These are phyloP conservation scores for Amitus sp. DNA, from an alignment of 2,888 invertebrate genomes.

Conservation along the genomic window DNA sequence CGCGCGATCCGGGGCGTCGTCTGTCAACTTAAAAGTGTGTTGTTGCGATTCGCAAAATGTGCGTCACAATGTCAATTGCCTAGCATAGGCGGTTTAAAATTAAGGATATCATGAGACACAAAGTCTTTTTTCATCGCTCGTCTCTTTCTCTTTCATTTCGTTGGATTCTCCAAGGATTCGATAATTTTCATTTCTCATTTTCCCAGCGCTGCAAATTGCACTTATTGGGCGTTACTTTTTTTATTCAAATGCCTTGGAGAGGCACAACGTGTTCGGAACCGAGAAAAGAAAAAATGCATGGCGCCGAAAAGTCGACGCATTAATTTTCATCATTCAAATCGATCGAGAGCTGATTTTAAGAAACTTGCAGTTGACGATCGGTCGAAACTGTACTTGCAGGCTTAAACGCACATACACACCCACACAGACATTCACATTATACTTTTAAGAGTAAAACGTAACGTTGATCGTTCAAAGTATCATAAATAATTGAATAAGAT, in stretches of 20 bases:
- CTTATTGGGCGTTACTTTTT: neutral
- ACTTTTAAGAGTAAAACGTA: constrained; percentile 42
- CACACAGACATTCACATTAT: no score
- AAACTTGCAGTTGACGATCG: constrained; percentile 26
- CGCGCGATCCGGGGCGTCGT: no score
- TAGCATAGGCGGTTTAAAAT: constrained; percentile 49
- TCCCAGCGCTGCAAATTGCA: neutral
- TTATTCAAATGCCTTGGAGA: constrained; percentile 43
- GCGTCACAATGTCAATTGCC: constrained; percentile 59
- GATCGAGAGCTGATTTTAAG: constrained; percentile 21
- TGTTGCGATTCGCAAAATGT: constrained; percentile 26
- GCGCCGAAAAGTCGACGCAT: constrained; percentile 18
- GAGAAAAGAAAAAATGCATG: constrained; percentile 37
- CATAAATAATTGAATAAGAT: constrained; percentile 45
- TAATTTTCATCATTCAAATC: no score
- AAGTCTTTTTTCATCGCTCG: constrained; percentile 45
- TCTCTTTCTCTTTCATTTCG: constrained; percentile 27
- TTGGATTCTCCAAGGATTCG: constrained; percentile 43
- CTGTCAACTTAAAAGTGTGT: constrained; percentile 24
- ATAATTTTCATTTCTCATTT: neutral
- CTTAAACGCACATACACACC: constrained; percentile 41
- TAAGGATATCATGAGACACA: constrained; percentile 34
- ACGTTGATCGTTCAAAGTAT: constrained; percentile 46
- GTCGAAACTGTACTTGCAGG: constrained; percentile 34
- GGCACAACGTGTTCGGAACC: constrained; percentile 47